Evolutionary conservation across 2,113 vertebrate species (phyloP).

Genomic region (Cyrtonyx montezumae): DNA sequence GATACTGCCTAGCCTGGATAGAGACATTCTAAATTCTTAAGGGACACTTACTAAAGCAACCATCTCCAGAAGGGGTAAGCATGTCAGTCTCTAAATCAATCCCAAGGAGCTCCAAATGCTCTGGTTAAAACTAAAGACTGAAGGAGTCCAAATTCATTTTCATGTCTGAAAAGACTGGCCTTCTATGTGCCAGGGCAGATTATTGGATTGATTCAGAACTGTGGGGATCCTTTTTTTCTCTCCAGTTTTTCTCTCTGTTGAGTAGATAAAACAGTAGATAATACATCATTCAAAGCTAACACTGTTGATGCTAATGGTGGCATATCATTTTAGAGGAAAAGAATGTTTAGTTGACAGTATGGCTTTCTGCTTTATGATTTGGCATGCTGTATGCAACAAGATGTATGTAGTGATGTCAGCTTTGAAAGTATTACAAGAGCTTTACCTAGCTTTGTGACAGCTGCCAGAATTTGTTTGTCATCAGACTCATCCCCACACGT

Average conservation of each 20-base stretch:
- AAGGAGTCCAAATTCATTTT: neutral
- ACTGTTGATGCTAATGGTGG: neutral
- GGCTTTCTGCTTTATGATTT: constrained; percentile 10
- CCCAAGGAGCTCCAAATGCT: neutral
- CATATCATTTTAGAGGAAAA: neutral
- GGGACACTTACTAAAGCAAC: neutral
- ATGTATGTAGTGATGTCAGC: neutral
- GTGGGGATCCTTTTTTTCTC: neutral
- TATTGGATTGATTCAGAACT: neutral
- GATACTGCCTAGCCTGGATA: neutral
- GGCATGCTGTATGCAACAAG: neutral
- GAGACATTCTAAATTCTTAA: constrained; percentile 31
- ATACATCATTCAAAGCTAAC: neutral
- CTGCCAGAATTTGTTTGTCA: neutral
- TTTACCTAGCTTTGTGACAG: neutral
- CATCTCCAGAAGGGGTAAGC: neutral
- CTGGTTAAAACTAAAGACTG: neutral
- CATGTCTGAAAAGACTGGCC: neutral
- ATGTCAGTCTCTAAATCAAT: neutral
- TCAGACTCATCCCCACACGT: neutral
- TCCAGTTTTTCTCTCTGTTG: constrained; percentile 1
- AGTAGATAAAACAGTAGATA: neutral
- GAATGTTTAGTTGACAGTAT: neutral
- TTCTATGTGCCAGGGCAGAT: neutral
- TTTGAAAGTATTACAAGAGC: neutral